Conservation (phyloP, 2,888 invertebrate species). For the Pachliopta kotzebuea region DNA sequence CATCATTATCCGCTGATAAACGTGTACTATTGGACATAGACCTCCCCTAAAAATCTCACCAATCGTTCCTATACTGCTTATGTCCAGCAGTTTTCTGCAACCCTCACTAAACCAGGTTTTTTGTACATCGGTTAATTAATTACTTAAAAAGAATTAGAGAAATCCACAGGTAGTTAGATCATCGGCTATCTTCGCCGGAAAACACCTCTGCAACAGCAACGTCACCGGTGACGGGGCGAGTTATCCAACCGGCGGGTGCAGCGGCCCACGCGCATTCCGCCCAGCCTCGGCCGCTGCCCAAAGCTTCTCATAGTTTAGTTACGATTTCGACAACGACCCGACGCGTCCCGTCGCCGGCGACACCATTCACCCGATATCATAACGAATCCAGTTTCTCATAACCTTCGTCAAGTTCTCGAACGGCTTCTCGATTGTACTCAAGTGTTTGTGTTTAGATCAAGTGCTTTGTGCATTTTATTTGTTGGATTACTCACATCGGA, state of each 20-base stretch:
- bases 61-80: no score
- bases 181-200: conserved; percentile 52
- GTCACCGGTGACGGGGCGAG: conserved; percentile 58
- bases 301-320: conserved; percentile 78
- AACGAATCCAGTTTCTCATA: conserved; percentile 63
- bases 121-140: no score
- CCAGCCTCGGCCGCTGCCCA: conserved; percentile 72
- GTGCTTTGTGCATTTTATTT: conserved; percentile 43
- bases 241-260: conserved; percentile 71
- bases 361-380: conserved; percentile 63
- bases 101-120: no score
- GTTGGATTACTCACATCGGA: conserved; percentile 56
- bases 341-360: conserved; percentile 80
- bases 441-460: conserved; percentile 58
- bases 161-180: conserved; percentile 39
- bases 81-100: no score
- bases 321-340: conserved; percentile 81
- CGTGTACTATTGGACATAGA: no score
- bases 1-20: no score
- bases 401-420: conserved; percentile 67
- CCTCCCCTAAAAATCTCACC: no score
- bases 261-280: conserved; percentile 70
- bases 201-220: conserved; percentile 75
- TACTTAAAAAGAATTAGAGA: neutral
- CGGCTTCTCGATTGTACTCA: conserved; percentile 41